phyloP scores from a whole-genome alignment of 2,113 vertebrate species.

The Hemiprocne comata region DNA sequence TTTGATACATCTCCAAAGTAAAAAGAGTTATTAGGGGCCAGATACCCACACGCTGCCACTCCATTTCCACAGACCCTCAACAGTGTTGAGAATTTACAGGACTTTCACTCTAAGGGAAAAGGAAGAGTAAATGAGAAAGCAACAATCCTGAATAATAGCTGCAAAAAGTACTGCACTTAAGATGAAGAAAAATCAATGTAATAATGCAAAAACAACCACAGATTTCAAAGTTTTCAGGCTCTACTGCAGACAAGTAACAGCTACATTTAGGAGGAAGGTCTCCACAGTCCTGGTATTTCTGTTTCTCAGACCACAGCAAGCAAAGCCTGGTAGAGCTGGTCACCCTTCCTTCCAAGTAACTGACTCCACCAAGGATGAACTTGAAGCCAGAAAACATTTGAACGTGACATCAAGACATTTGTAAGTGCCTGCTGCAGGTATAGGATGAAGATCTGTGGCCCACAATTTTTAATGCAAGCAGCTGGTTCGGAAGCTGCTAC shows the following conservation, averaged over 20 bases:
- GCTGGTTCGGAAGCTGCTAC: neutral
- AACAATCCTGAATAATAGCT: neutral
- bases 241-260: neutral
- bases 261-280: neutral
- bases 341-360: neutral
- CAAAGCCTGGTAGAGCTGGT: neutral
- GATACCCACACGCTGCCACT: neutral
- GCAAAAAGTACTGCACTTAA: neutral
- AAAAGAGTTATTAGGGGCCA: neutral
- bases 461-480: neutral
- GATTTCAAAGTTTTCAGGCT: neutral
- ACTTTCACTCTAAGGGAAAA: neutral
- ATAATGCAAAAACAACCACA: neutral
- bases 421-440: neutral
- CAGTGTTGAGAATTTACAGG: neutral
- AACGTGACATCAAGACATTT: neutral
- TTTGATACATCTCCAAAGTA: neutral
- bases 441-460: neutral
- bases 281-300: neutral
- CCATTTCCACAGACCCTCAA: neutral
- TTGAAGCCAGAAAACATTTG: neutral
- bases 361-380: neutral
- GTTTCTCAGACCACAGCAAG: neutral
- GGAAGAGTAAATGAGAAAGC: neutral
- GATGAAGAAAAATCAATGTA: neutral